A percentile compares a stretch with the other conserved stretches of the same genome.
Evolutionary conservation across 2,888 invertebrate species (phyloP).

Genomic region (Bruchidius siliquastri): DNA sequence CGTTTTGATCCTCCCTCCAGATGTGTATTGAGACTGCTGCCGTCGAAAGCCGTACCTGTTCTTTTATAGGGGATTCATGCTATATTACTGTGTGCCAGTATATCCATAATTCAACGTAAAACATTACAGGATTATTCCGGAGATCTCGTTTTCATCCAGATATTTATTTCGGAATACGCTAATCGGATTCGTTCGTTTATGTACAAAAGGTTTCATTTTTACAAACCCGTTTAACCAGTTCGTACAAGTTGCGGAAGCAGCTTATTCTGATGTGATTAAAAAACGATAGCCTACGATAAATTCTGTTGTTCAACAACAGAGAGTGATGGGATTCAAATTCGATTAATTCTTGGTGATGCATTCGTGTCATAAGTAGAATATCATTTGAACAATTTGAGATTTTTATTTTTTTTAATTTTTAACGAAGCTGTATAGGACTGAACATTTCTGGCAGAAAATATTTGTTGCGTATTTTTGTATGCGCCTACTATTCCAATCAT

Average conservation of each 20-base stretch:
- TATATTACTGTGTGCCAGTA: conserved; percentile 19
- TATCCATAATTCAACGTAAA: conserved; percentile 23
- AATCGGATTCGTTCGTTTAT: conserved; percentile 24
- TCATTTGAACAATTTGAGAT: too few relatives aligned
- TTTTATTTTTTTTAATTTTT: too few relatives aligned
- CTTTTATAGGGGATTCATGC: conserved; percentile 34
- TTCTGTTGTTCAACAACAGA: not conserved
- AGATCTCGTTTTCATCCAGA: conserved; percentile 16
- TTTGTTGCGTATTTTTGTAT: too few relatives aligned
- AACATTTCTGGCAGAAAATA: too few relatives aligned
- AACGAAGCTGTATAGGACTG: too few relatives aligned
- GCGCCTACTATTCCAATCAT: too few relatives aligned
- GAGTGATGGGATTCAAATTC: not conserved
- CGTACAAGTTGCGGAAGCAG: conserved; percentile 11
- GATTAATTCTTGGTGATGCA: too few relatives aligned
- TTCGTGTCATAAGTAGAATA: too few relatives aligned
- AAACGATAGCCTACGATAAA: conserved; percentile 1
- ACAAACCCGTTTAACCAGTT: conserved; percentile 12
- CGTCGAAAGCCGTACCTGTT: conserved; percentile 30
- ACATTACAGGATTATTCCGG: conserved; percentile 20
- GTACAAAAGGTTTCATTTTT: conserved; percentile 23
- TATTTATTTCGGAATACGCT: conserved; percentile 21
- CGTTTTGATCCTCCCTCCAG: too few relatives aligned
- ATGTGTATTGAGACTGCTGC: conserved; percentile 7
- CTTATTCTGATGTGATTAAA: conserved; percentile 15